Percentiles rank a stretch among this genome's conserved stretches.
Evolutionary conservation across 1,140 invertebrate species (phyloP).

Genomic region (Zaprionus ornatus): DNA sequence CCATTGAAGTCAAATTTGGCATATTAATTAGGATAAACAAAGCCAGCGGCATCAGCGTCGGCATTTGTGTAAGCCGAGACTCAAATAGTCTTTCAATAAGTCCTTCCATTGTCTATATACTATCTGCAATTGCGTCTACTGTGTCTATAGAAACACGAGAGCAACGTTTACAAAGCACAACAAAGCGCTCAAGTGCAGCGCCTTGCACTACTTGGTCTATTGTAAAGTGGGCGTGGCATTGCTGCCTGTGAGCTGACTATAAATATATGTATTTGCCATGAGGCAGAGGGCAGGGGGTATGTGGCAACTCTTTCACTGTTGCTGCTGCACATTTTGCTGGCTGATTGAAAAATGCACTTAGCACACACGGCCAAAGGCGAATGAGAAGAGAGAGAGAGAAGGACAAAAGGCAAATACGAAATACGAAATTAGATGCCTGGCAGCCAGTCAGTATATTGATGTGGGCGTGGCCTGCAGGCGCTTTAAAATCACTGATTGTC

Average conservation of each 20-base stretch:
- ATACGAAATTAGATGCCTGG: constrained; percentile 14
- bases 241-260: not conserved
- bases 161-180: not conserved
- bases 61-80: not conserved
- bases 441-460: constrained; percentile 2
- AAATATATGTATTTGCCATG: constrained; percentile 46
- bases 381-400: not conserved
- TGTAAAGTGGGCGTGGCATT: constrained; percentile 1
- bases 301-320: constrained; percentile 16
- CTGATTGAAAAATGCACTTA: constrained; percentile 58
- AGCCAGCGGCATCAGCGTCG: not conserved
- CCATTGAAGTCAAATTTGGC: constrained; percentile 30
- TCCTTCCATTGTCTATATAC: constrained; percentile 8
- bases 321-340: constrained; percentile 9
- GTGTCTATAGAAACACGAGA: not conserved
- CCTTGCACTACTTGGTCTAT: not conserved
- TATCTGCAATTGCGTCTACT: not conserved
- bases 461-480: constrained; percentile 22
- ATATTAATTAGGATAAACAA: constrained; percentile 44
- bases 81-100: constrained; percentile 10
- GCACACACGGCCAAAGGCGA: constrained; percentile 9
- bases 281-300: not conserved
- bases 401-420: not conserved
- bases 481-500: constrained; percentile 40
- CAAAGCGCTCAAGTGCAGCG: not conserved